These are phyloP conservation scores for Ophion ellenae DNA, from an alignment of 2,888 invertebrate genomes.

Conservation along the genomic window DNA sequence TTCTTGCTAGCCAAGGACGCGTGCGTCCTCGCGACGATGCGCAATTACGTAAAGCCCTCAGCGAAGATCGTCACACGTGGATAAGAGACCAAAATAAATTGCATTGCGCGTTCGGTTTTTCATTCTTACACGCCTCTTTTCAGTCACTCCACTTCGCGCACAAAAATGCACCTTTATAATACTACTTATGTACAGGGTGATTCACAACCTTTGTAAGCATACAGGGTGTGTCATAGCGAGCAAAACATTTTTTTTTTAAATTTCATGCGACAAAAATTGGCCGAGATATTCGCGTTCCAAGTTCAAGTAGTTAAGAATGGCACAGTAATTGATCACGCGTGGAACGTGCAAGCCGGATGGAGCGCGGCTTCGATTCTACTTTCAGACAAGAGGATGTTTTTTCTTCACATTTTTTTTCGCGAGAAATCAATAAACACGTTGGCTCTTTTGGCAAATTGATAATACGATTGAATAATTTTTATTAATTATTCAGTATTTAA, in stretches of 20 bases:
- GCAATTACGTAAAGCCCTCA: constrained; percentile 32
- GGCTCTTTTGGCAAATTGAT: too few relatives aligned
- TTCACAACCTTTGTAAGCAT: neutral
- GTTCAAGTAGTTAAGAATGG: neutral
- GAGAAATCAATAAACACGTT: too few relatives aligned
- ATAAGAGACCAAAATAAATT: constrained; percentile 44
- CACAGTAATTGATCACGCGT: neutral
- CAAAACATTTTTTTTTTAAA: neutral
- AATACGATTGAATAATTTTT: too few relatives aligned
- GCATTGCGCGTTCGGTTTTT: neutral
- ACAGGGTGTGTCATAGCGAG: neutral
- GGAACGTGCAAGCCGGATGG: neutral
- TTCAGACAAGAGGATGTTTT: too few relatives aligned
- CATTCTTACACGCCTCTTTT: neutral
- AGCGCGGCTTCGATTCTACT: neutral
- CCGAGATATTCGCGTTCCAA: neutral
- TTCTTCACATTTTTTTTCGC: too few relatives aligned
- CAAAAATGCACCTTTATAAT: neutral
- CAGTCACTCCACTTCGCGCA: neutral
- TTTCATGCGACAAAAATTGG: neutral
- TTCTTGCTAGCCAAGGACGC: constrained; percentile 47
- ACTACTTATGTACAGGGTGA: neutral
- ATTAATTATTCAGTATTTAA: too few relatives aligned
- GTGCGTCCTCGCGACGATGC: constrained; percentile 21
- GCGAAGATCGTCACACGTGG: constrained; percentile 43